Evolutionary conservation across 2,888 invertebrate genomes (phyloP).

Genomic region (Rambutsinella grinnellia): DNA sequence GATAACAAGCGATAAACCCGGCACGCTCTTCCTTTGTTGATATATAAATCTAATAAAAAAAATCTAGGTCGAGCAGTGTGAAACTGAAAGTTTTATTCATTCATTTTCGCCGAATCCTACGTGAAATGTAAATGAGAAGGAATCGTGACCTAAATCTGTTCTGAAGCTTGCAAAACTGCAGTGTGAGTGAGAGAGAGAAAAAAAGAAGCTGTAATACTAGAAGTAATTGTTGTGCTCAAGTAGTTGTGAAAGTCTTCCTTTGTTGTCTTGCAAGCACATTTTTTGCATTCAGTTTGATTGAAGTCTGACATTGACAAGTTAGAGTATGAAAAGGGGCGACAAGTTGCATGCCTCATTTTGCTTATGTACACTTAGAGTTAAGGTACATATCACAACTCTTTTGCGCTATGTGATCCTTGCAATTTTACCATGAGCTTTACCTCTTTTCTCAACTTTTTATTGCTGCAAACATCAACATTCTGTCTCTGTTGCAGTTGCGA

Average conservation of each 20-base stretch:
- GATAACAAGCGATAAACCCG: not conserved
- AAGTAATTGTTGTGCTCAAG: not conserved
- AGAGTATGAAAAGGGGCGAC: not conserved
- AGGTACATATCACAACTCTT: too few species aligned
- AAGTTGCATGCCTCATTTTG: too few species aligned
- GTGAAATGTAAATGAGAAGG: slow-evolving; percentile 37
- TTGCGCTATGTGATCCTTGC: too few species aligned
- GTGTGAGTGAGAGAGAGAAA: not conserved
- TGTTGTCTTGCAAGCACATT: slow-evolving; percentile 1
- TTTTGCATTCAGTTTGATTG: slow-evolving; percentile 19
- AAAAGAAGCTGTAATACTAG: slow-evolving; percentile 11
- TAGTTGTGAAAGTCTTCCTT: slow-evolving; percentile 40
- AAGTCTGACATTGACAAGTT: slow-evolving; percentile 35
- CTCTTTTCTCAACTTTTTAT: too few species aligned
- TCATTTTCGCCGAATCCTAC: slow-evolving; percentile 24
- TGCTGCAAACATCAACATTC: too few species aligned
- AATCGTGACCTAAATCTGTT: slow-evolving; percentile 30
- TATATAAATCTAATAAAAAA: not conserved
- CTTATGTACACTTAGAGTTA: too few species aligned
- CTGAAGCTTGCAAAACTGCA: slow-evolving; percentile 5
- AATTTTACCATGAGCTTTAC: too few species aligned
- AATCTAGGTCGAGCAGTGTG: not conserved
- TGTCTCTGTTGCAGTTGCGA: too few species aligned
- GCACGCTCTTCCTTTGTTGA: not conserved
- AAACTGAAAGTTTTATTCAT: slow-evolving; percentile 40